These are phyloP conservation scores for Lamellibrachia columna DNA, from an alignment of 2,888 invertebrate genomes.

Conservation along the genomic window DNA sequence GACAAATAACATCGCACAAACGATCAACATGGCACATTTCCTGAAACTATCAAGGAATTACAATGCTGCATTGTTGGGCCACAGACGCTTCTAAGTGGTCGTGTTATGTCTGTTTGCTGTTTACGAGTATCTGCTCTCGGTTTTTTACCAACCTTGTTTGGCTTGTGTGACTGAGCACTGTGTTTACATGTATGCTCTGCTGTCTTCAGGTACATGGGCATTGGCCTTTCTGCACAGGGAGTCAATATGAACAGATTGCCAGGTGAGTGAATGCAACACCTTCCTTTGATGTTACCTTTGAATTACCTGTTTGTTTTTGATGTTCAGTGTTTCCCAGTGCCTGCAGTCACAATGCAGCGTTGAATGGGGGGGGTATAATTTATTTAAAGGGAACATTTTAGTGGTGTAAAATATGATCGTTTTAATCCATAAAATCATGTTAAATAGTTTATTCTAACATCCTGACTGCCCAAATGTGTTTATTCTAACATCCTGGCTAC, in stretches of 20 bases:
- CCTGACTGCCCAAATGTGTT: no score
- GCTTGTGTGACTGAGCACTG: neutral
- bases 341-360: neutral
- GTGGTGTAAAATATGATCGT: neutral
- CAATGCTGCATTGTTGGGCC: neutral
- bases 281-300: neutral
- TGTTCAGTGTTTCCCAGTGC: neutral
- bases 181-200: neutral
- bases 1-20: neutral
- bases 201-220: conserved; percentile 86
- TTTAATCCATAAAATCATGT: no score
- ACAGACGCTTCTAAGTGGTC: neutral
- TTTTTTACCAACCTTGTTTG: neutral
- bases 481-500: no score
- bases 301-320: neutral
- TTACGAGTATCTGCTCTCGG: neutral
- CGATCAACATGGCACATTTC: neutral
- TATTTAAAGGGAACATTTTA: neutral
- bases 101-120: neutral
- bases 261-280: conserved; percentile 70
- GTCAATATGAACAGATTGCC: conserved; percentile 98
- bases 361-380: neutral
- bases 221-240: conserved; percentile 94
- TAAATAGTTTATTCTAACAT: no score
- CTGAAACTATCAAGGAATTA: neutral